Percentiles rank a stretch among this genome's conserved stretches.
These are phyloP conservation scores for Leuctra nigra DNA, from an alignment of 2,888 invertebrate species.

Conservation along the genomic window DNA sequence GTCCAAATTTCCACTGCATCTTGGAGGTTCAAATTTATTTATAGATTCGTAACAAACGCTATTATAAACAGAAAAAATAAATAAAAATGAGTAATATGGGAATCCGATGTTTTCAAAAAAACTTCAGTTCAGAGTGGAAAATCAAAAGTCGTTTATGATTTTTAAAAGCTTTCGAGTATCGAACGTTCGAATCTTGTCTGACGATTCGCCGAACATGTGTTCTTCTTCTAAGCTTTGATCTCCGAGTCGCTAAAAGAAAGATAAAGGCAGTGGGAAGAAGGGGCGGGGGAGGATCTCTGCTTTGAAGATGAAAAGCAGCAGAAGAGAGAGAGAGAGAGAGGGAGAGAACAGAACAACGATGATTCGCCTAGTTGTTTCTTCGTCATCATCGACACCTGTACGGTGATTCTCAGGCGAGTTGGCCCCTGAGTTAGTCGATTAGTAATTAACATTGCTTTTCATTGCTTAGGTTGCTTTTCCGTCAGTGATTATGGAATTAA, in stretches of 20 bases:
- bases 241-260: slow-evolving; percentile 6
- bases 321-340: slow-evolving; percentile 5
- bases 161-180: not conserved
- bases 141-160: slow-evolving; percentile 1
- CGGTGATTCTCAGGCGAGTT: not conserved
- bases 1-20: no score
- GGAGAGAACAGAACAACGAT: not conserved
- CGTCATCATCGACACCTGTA: slow-evolving; percentile 15
- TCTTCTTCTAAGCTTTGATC: slow-evolving; percentile 25
- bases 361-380: not conserved
- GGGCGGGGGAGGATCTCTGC: not conserved
- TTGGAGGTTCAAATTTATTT: no score
- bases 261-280: slow-evolving; percentile 4
- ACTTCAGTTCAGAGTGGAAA: not conserved
- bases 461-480: no score
- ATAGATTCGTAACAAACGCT: no score
- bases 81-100: no score
- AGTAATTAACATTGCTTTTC: no score
- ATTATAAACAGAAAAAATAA: no score
- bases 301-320: slow-evolving; percentile 13
- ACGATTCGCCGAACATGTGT: slow-evolving; percentile 24
- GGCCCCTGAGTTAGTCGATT: no score
- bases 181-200: slow-evolving; percentile 23
- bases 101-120: not conserved
- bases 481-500: no score